These are phyloP conservation scores for Drosophila paulistorum DNA, from an alignment of 1,140 invertebrate genomes.

Conservation along the genomic window DNA sequence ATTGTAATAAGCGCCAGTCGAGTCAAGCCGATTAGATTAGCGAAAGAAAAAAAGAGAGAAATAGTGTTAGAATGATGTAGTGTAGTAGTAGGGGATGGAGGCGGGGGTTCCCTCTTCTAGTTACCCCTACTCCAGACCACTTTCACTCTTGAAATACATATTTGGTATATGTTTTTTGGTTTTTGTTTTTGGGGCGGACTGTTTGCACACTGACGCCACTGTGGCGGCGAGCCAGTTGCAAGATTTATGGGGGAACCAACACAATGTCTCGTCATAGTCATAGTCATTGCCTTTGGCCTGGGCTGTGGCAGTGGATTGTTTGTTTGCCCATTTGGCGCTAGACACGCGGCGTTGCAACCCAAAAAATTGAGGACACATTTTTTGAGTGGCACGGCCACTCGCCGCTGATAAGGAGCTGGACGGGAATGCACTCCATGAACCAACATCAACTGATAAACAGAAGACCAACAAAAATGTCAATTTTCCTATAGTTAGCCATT, in stretches of 20 bases:
- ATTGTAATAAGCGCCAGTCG: conserved; percentile 77
- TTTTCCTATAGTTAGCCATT: background rate
- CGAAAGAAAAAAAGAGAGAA: background rate
- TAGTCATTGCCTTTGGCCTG: conserved; percentile 9
- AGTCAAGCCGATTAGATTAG: conserved; percentile 65
- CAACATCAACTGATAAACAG: conserved; percentile 28
- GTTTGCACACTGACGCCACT: conserved; percentile 81
- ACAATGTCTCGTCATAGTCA: too few relatives aligned
- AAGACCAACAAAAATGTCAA: conserved; percentile 27
- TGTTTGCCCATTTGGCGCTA: conserved; percentile 76
- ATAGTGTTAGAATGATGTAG: background rate
- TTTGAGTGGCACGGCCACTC: conserved; percentile 62
- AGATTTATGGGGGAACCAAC: conserved; percentile 73
- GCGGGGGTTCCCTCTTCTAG: conserved; percentile 18
- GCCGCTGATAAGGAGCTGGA: conserved; percentile 50
- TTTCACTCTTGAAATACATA: conserved; percentile 32
- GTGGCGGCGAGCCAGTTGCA: conserved; percentile 75
- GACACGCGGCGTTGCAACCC: conserved; percentile 47
- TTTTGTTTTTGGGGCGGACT: conserved; percentile 27
- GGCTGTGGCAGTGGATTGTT: conserved; percentile 6
- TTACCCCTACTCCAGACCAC: conserved; percentile 20
- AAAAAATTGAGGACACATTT: conserved; percentile 65
- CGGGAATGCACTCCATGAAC: conserved; percentile 34
- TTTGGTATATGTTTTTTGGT: background rate
- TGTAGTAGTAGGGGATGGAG: background rate